A percentile compares a stretch with the other conserved stretches of the same genome.
These are phyloP conservation scores for Acanthornis magna DNA, from an alignment of 2,797 vertebrate genomes.

Conservation along the genomic window DNA sequence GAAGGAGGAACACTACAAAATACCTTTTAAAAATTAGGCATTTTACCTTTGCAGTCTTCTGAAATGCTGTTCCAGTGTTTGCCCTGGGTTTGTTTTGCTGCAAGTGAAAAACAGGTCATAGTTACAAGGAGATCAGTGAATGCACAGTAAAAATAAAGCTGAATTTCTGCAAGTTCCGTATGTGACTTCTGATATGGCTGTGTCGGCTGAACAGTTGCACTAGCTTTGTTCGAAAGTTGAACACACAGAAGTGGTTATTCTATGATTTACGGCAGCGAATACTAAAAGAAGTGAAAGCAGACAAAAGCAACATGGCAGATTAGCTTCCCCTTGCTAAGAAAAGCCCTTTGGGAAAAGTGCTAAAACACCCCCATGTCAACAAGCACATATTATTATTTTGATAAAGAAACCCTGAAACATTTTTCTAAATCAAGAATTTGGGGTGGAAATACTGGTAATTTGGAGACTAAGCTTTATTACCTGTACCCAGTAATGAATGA, in stretches of 20 bases:
- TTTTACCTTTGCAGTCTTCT: not conserved
- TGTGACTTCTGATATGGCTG: not conserved
- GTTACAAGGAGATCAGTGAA: not conserved
- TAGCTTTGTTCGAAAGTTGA: not conserved
- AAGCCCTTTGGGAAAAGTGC: not conserved
- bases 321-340: not conserved
- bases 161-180: not conserved
- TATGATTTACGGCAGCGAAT: not conserved
- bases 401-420: not conserved
- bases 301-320: accelerated
- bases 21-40: not conserved
- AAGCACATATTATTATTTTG: not conserved
- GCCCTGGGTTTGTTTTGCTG: not conserved
- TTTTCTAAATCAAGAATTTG: not conserved
- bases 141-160: not conserved
- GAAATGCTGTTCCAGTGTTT: not conserved
- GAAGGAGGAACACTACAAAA: not conserved
- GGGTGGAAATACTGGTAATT: not conserved
- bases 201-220: not conserved
- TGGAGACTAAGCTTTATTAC: not conserved
- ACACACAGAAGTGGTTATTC: not conserved
- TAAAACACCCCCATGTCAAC: not conserved
- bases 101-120: not conserved
- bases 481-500: not conserved
- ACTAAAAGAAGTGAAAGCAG: not conserved